phyloP scores from a whole-genome alignment of 2,797 vertebrate species.

The Tiaroga cobitis region DNA sequence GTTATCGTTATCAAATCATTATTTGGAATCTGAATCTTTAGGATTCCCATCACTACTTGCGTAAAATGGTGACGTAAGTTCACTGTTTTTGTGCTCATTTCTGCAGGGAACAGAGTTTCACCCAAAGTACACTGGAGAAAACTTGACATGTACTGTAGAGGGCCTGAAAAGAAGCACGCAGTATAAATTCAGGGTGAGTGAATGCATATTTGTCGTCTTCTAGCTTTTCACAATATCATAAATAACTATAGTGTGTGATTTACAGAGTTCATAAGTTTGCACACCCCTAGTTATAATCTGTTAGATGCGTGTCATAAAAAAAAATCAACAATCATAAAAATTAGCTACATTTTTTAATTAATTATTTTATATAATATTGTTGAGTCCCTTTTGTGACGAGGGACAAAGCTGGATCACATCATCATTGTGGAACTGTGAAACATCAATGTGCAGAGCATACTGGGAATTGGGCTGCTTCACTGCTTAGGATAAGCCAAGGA shows the following conservation, averaged over 20 bases:
- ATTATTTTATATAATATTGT: background rate
- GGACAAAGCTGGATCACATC: background rate
- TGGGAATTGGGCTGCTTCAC: background rate
- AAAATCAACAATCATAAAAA: background rate
- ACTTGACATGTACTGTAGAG: conserved; percentile 97
- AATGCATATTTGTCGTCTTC: background rate
- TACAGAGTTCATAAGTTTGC: background rate
- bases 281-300: background rate
- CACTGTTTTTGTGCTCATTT: background rate
- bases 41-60: background rate
- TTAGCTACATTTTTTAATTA: background rate
- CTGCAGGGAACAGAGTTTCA: conserved; percentile 92
- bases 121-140: conserved; percentile 98
- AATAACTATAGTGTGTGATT: background rate
- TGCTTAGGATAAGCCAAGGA: background rate
- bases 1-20: too few species aligned
- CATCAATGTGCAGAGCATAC: background rate
- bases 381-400: background rate
- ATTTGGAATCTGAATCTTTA: background rate
- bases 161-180: conserved; percentile 97
- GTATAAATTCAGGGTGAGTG: conserved; percentile 98
- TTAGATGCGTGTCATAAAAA: background rate
- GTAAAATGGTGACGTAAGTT: background rate
- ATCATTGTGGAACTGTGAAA: background rate
- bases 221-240: background rate